Evolutionary conservation across 2,888 invertebrate species (phyloP), one percentile per base, ranked within the genome.

Genomic region (Synanthedon myopaeformis): DNA sequence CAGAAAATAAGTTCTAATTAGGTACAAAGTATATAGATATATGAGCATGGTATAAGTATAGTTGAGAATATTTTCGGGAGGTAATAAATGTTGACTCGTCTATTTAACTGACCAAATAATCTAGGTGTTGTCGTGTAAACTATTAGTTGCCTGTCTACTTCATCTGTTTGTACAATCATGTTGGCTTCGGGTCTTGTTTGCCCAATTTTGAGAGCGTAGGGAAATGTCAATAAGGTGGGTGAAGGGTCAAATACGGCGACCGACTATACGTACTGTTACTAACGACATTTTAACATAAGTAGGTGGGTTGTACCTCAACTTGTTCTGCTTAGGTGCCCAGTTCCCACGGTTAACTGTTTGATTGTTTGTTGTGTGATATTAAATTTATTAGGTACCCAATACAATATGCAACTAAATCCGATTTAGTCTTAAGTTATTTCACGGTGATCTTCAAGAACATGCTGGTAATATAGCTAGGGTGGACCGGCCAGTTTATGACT

Each of bases 61-160:
- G 4, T 23, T 82, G 82, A 79, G 81, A 82, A 81, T 61, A 64
- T 13, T 70, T 70, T 70, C 60, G 69, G 64, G 65, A 66, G 76
- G 74, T 75, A 35, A 35, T n/a, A n/a, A n/a, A n/a, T 35, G 35
- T 35, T 72, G 75, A 71, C 64, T 68, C 55, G 57, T 55, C 56
- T 79, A 66, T 82, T 81, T 81, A 66, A 67, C 49, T 65, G 61
- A 51, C 63, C 70, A 76, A 77, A 76, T 67, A 74, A 64, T 62
- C 74, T 71, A 81, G 82, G 82, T 82, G 82, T 78, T 71, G 74
- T 74, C 59, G 65, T 70, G 76, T 74, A 67, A 71, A 69, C 72
- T 72, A 67, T 70, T 69, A 66, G 69, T 66, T 61, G 19, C 68
- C 70, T 69, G 67, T 63, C 66, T 62, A 67, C 65, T 63, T 68